Conservation (phyloP, 2,797 vertebrate species). For the Mareca penelope region DNA sequence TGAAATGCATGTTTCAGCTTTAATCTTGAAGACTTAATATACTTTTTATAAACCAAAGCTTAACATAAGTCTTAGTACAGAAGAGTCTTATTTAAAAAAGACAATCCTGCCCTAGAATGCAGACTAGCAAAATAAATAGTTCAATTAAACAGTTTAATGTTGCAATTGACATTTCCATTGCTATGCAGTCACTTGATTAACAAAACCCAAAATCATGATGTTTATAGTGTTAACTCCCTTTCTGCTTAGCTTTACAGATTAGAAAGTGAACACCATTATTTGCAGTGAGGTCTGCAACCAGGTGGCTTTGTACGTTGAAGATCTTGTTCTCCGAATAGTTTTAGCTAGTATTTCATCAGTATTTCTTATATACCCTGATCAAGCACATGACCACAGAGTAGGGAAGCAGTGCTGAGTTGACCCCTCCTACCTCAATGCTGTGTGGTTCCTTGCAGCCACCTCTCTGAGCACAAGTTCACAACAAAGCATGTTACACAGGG, state of each 20-base stretch:
- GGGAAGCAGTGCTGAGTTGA: not conserved
- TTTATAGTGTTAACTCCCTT: conserved; percentile 46
- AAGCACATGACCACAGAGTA: not conserved
- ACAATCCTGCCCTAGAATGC: not conserved
- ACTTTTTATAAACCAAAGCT: not conserved
- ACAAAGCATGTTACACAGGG: not conserved
- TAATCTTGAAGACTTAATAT: not conserved
- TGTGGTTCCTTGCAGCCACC: not conserved
- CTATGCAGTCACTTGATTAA: conserved; percentile 43
- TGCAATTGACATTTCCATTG: conserved; percentile 47
- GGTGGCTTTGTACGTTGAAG: not conserved
- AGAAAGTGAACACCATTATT: not conserved
- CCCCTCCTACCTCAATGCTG: rapidly evolving
- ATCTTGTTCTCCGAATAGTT: not conserved
- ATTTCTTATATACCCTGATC: not conserved
- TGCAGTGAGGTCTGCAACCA: not conserved
- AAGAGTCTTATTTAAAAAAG: not conserved
- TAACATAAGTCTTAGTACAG: not conserved
- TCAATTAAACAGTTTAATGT: conserved; percentile 61
- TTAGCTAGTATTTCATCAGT: not conserved
- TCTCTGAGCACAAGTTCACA: not conserved
- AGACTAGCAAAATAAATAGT: conserved; percentile 49
- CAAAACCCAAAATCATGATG: conserved; percentile 35
- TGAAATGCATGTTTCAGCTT: not conserved
- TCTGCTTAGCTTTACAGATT: not conserved